phyloP scores from a whole-genome alignment of 2,113 vertebrate species.

The Oryzias celebensis region DNA sequence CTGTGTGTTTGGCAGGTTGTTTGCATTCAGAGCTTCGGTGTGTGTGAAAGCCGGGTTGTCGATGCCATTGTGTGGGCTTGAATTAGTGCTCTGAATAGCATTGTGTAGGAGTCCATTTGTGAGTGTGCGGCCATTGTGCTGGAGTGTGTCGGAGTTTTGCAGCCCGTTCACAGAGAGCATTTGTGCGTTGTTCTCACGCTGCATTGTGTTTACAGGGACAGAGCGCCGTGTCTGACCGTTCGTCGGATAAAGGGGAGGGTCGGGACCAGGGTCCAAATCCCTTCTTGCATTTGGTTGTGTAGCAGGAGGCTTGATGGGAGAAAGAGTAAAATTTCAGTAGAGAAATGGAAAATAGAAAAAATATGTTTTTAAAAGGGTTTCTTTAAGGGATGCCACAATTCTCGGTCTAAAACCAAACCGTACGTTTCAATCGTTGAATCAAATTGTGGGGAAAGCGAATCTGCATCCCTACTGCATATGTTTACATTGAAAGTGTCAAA shows the following conservation, averaged over 20 bases:
- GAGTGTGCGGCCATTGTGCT: constrained; percentile 30
- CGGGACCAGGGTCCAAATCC: constrained; percentile 41
- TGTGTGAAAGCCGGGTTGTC: constrained; percentile 56
- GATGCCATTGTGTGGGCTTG: constrained; percentile 46
- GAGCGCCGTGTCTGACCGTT: constrained; percentile 15
- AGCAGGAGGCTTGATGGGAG: constrained; percentile 57
- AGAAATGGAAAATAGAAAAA: constrained; percentile 35
- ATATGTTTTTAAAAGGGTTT: constrained; percentile 34
- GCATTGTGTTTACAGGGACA: constrained; percentile 15
- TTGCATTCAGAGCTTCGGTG: constrained; percentile 36
- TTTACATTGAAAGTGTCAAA: no score
- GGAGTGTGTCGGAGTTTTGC: constrained; percentile 28
- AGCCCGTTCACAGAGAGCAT: constrained; percentile 16
- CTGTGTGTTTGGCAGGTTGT: constrained; percentile 31
- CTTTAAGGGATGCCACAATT: constrained; percentile 9
- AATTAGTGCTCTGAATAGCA: constrained; percentile 46
- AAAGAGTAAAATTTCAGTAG: constrained; percentile 33
- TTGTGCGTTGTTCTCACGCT: constrained; percentile 30
- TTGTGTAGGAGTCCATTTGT: constrained; percentile 40
- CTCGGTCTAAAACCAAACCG: no score
- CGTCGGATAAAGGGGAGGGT: constrained; percentile 42
- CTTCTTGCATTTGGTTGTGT: constrained; percentile 43
- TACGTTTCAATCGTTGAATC: no score
- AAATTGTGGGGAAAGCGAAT: no score
- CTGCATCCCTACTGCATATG: no score